Percentiles rank a stretch among this genome's conserved stretches.
phyloP scores from a whole-genome alignment of 2,888 invertebrate species.

The Drosophila kuntzei region DNA sequence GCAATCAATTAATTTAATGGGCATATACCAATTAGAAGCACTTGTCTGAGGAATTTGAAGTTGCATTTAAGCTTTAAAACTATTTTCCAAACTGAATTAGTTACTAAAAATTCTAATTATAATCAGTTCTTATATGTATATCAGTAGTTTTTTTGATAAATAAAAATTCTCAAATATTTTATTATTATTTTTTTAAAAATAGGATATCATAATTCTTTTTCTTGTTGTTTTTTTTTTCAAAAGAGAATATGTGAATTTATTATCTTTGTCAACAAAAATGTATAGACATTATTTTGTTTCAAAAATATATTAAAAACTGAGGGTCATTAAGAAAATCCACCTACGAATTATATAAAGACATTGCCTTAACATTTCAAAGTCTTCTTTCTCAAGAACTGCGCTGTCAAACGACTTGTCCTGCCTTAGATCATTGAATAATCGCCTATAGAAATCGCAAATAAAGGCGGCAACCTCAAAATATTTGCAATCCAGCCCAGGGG shows the following conservation, averaged over 20 bases:
- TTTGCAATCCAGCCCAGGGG: conserved; percentile 48
- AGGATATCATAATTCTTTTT: too few species aligned
- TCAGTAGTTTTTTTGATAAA: too few species aligned
- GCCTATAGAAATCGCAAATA: conserved; percentile 29
- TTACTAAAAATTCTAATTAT: too few species aligned
- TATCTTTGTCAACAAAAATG: neutral
- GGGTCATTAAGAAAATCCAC: neutral
- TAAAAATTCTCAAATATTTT: too few species aligned
- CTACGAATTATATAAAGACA: neutral
- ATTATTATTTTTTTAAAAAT: too few species aligned
- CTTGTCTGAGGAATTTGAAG: neutral
- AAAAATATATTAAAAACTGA: neutral
- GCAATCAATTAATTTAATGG: conserved; percentile 7
- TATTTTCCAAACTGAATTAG: neutral
- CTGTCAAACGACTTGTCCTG: conserved; percentile 7
- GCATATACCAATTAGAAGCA: neutral
- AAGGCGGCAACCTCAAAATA: conserved; percentile 61
- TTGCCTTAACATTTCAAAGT: neutral
- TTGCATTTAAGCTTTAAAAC: neutral
- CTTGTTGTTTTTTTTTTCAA: neutral
- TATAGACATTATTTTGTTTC: neutral
- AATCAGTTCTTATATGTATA: too few species aligned
- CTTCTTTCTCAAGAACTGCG: conserved; percentile 2
- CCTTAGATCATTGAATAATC: conserved; percentile 52
- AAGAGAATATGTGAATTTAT: neutral